Conservation (phyloP, 2,113 vertebrate genomes). For the Marmota monax region DNA sequence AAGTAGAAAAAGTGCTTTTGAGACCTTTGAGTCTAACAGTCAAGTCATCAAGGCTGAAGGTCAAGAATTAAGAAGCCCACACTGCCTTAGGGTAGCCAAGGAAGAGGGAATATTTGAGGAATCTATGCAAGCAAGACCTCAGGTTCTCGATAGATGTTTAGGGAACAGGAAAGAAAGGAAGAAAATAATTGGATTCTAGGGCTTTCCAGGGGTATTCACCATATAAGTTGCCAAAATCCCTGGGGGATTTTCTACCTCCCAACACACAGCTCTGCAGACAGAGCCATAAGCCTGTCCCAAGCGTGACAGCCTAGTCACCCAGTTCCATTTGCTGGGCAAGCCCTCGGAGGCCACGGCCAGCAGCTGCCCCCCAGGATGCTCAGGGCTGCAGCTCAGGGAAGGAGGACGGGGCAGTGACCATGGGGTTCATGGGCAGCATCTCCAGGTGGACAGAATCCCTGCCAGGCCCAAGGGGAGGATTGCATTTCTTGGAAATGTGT, state of each 20-base stretch:
- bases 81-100: no score
- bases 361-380: neutral
- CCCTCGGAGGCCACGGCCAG: neutral
- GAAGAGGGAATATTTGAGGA: neutral
- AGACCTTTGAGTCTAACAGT: neutral
- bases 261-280: neutral
- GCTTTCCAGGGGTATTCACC: neutral
- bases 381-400: neutral
- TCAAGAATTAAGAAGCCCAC: neutral
- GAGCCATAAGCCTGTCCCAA: neutral
- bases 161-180: neutral
- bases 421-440: neutral
- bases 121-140: neutral
- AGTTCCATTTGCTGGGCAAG: no score
- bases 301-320: neutral
- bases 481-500: neutral
- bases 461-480: fast-evolving
- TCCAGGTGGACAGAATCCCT: neutral
- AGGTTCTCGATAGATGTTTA: neutral
- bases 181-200: neutral
- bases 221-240: neutral
- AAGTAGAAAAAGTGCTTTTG: neutral
- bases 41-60: neutral
- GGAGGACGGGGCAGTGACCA: neutral
- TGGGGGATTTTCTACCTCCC: neutral